A percentile compares a stretch with the other conserved stretches of the same genome.
Evolutionary conservation across 2,888 invertebrate species (phyloP).

Genomic region (Bembecia ichneumoniformis): DNA sequence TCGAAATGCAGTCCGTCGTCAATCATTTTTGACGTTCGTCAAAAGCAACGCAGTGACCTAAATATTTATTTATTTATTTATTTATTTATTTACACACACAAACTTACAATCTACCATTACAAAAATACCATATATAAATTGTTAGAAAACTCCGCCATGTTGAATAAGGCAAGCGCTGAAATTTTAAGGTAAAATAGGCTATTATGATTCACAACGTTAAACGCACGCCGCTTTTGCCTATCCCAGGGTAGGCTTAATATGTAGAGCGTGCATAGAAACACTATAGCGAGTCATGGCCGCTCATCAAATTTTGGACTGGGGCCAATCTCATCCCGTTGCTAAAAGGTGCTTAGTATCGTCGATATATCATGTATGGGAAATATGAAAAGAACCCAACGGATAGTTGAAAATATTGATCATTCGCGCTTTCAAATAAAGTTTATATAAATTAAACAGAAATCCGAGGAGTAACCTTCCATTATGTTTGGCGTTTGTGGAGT

Average conservation of each 20-base stretch:
- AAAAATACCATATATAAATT: too few relatives aligned
- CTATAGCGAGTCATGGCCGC: background rate
- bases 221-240: background rate
- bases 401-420: background rate
- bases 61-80: too few relatives aligned
- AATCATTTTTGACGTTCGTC: too few relatives aligned
- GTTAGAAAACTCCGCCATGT: too few relatives aligned
- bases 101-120: too few relatives aligned
- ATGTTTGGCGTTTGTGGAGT: too few relatives aligned
- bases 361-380: constrained; percentile 15
- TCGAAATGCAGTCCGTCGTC: too few relatives aligned
- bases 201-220: background rate
- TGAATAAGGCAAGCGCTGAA: background rate
- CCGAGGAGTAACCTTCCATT: too few relatives aligned
- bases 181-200: background rate
- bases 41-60: too few relatives aligned
- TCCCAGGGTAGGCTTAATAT: background rate
- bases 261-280: background rate
- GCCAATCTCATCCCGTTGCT: constrained; percentile 21
- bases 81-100: too few relatives aligned
- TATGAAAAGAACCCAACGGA: constrained; percentile 2
- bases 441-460: background rate
- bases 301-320: constrained; percentile 11
- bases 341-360: constrained; percentile 22
- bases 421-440: constrained; percentile 2